Base-by-base conservation (phyloP, 1,140 invertebrate genomes). In the Rhagoletis pomonella region DNA sequence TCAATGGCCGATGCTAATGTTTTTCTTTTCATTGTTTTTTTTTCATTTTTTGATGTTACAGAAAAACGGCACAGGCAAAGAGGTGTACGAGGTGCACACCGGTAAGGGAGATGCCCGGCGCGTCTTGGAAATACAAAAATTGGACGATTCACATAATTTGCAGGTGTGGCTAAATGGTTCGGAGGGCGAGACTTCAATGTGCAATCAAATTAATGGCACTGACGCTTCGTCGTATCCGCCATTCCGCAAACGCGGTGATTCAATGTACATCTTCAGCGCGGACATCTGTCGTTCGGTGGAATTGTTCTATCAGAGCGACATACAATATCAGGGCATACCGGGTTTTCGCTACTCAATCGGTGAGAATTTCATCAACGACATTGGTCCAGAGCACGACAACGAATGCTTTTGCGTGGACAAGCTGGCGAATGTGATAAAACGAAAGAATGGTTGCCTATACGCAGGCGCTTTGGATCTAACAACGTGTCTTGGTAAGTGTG, bases 131-230 rank as follows among this genome's bases (percentile, higher is more conserved):
- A 95, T 96, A 60, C 90, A 94, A 58, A 92, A 92, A 5, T 95
- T 94, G 88, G 93, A 95, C 87, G 93, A 94, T 19, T 90, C 91
- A 0, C 90, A 93, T 1, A 92, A 90, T 58, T 88, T 95, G 0
- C 88, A 91, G 42, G 90, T 93, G 7, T 95, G 95, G 95, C 87
- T 91, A 2, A 91, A 92, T 86, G 90, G 89, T 10, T 90, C 88
- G 6, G 89, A 91, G 84, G 89, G 90, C 7, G 89, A 93, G 81
- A 91, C 93, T 6, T 93, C 91, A 0, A 90, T 92, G 0, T 96
- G 95, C 89, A 95, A 96, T 89, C 93, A 93, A 90, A 94, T 96
- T 89, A 95, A 95, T 86, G 96, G 96, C 0, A 95, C 95, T 0
- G 96, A 96, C 90, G 93, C 94, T 4, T 95, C 94, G 0, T 94